A percentile compares a stretch with the other conserved stretches of the same genome.
Conservation (phyloP, 2,113 vertebrate species). For the Sylvia atricapilla region DNA sequence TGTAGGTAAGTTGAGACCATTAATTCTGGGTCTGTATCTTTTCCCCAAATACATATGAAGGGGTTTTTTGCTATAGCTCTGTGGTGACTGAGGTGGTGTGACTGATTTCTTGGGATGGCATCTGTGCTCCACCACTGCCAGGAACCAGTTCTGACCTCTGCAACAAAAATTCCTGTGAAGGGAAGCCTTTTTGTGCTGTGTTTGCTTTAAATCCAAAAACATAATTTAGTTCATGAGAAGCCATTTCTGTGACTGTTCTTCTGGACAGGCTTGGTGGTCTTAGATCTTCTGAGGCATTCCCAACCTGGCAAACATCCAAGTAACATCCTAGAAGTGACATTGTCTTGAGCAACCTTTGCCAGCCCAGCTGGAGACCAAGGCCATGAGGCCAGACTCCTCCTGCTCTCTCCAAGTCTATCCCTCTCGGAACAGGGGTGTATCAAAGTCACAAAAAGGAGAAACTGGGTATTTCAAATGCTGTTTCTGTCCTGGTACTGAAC, state of each 20-base stretch:
- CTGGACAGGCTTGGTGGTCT: neutral
- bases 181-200: neutral
- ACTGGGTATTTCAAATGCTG: neutral
- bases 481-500: neutral
- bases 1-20: neutral
- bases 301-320: neutral
- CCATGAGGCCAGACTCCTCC: neutral
- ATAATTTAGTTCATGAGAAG: neutral
- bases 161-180: neutral
- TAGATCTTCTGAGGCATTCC: neutral
- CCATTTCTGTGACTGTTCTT: neutral
- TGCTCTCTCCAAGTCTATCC: neutral
- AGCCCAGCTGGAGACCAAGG: neutral
- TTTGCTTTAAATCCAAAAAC: neutral
- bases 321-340: neutral
- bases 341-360: neutral
- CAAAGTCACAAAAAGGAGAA: neutral
- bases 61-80: neutral
- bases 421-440: neutral
- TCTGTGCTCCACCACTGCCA: neutral
- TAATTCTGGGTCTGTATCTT: neutral
- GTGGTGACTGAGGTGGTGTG: neutral
- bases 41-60: neutral
- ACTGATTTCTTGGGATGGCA: neutral
- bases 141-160: neutral